A percentile compares a stretch with the other conserved stretches of the same genome.
phyloP scores from a whole-genome alignment of 2,797 vertebrate genomes.

The Hypotaenidia okinawae region DNA sequence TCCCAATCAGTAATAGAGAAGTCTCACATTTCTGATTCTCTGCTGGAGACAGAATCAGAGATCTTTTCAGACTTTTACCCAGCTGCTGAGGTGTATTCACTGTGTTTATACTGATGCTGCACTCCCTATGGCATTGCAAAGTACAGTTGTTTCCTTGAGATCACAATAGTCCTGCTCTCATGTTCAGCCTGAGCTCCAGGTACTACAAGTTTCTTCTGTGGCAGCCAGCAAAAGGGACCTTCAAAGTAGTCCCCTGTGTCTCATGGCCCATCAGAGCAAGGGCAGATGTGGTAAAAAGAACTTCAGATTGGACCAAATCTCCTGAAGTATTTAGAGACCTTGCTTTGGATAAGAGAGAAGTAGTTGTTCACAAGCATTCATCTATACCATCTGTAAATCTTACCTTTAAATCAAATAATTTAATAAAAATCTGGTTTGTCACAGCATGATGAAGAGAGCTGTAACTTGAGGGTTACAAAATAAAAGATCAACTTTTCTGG shows the following conservation, averaged over 20 bases:
- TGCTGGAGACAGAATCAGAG: neutral
- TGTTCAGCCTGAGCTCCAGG: neutral
- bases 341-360: neutral
- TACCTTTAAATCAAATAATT: neutral
- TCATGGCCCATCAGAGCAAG: neutral
- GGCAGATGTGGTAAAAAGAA: neutral
- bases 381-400: neutral
- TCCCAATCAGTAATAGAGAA: neutral
- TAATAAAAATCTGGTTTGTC: neutral
- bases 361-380: neutral
- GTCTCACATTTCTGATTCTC: neutral
- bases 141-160: accelerated
- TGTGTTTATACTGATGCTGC: neutral
- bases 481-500: neutral
- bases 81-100: neutral
- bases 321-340: neutral
- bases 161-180: neutral
- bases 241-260: neutral
- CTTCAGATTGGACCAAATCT: neutral
- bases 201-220: neutral
- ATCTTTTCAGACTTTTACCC: neutral
- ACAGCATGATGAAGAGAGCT: neutral
- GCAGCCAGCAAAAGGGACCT: neutral
- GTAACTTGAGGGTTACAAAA: neutral
- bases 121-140: neutral